phyloP scores from a whole-genome alignment of 2,888 invertebrate species.

The Ganaspis brasiliensis region DNA sequence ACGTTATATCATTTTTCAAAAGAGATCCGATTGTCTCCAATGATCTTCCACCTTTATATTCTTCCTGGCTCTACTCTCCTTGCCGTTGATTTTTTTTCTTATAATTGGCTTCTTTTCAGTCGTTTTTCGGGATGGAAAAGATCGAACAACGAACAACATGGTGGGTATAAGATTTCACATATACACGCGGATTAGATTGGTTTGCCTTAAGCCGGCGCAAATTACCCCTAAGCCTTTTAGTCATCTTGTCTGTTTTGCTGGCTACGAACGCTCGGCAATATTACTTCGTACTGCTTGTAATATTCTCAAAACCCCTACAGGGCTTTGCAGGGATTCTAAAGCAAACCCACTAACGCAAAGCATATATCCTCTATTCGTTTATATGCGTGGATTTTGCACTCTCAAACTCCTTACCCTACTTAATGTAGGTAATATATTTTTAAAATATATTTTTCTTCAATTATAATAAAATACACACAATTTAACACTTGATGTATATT shows the following conservation, averaged over 20 bases:
- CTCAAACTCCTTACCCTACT: too few relatives aligned
- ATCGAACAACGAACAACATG: constrained; percentile 47
- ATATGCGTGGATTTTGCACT: not conserved
- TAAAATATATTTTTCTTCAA: too few relatives aligned
- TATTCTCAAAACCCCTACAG: constrained; percentile 68
- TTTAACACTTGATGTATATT: too few relatives aligned
- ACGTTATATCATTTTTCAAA: constrained; percentile 75
- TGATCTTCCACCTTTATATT: constrained; percentile 55
- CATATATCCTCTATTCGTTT: not conserved
- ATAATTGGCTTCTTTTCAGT: constrained; percentile 41
- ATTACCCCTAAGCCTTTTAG: constrained; percentile 79
- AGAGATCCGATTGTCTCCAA: constrained; percentile 65
- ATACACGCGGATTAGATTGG: constrained; percentile 75
- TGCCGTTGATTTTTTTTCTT: constrained; percentile 54
- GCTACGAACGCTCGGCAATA: constrained; percentile 63
- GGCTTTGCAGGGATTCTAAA: constrained; percentile 68
- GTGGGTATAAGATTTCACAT: constrained; percentile 75
- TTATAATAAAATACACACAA: too few relatives aligned
- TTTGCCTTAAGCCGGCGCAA: constrained; percentile 77
- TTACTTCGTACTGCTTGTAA: constrained; percentile 68
- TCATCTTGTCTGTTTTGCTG: constrained; percentile 74
- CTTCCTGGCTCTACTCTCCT: constrained; percentile 48
- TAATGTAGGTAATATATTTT: too few relatives aligned
- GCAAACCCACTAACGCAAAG: constrained; percentile 59
- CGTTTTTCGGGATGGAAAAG: constrained; percentile 42